Percentiles rank a stretch among this genome's conserved stretches.
phyloP scores from a whole-genome alignment of 2,113 vertebrate genomes.

The Caracal caracal region DNA sequence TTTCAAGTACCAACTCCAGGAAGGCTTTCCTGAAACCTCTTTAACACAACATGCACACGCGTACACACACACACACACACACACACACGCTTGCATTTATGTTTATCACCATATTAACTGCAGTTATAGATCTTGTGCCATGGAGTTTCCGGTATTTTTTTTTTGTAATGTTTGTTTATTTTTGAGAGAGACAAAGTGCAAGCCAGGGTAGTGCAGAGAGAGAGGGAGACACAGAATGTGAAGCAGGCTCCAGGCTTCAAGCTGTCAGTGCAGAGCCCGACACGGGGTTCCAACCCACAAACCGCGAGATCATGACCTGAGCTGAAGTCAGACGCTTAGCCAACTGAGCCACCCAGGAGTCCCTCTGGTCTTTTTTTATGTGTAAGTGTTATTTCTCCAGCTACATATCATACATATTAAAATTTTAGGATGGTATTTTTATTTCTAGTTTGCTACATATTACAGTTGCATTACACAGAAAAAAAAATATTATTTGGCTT shows the following conservation, averaged over 20 bases:
- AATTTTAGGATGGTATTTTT: not conserved
- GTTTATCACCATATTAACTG: not conserved
- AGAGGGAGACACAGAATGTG: too few species aligned
- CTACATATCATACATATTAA: not conserved
- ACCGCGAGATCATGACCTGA: too few species aligned
- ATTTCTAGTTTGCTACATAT: not conserved
- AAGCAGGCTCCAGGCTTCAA: too few species aligned
- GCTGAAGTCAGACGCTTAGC: too few species aligned
- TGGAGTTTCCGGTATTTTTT: not conserved
- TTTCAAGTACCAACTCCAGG: not conserved
- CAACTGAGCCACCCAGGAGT: too few species aligned
- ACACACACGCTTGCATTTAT: too few species aligned
- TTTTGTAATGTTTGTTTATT: too few species aligned
- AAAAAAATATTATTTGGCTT: not conserved
- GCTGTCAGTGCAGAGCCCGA: too few species aligned
- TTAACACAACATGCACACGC: not conserved
- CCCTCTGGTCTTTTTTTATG: not conserved
- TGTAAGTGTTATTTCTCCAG: not conserved
- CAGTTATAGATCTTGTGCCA: not conserved
- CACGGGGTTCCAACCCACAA: too few species aligned
- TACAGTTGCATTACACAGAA: not conserved
- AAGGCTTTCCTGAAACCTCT: not conserved
- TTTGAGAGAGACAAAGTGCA: too few species aligned
- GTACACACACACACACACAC: not conserved
- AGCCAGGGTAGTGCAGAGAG: too few species aligned